Base-by-base conservation (phyloP, 2,888 invertebrate genomes). In the Zele albiditarsus region DNA sequence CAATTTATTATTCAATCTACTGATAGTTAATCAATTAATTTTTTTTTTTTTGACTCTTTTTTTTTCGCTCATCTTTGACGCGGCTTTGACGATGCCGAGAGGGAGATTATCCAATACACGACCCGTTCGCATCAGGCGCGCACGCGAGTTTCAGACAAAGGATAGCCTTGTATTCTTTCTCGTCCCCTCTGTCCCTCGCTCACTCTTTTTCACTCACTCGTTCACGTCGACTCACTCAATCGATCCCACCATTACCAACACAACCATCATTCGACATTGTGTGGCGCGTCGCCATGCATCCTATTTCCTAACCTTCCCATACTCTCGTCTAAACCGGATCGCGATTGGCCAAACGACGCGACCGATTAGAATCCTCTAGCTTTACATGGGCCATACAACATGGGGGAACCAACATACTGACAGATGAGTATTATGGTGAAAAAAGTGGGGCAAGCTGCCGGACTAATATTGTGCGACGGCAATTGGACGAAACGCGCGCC, bases 101-200 rank as follows among this genome's bases (percentile, higher is more conserved):
- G 53, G n/a, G 53, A 68, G 69, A 74, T 74, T 74, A 69, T 63
- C 62, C 73, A 69, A 74, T 74, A 49, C 65, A 72, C 73, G 42
- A 69, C 67, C 71, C 71, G 57, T 67, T 60, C 63, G 73, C 65
- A 73, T 67, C 58, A 73, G 68, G 76, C 78, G 76, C 78, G 80
- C 77, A 76, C 81, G 81, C 83, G 84, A 84, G 86, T 88, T 88
- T 88, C 83, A 87, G 87, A 89, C 88, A 89, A 89, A 88, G 88
- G 85, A 87, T 86, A 86, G 87, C 88, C 88, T 88, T 88, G 87
- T 86, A 82, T 75, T 79, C 65, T 71, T 65, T 74, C 74, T 65
- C 75, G 65, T 77, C 66, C 71, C 62, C 66, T 72, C 67, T 60
- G 63, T 57, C 70, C 58, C 67, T 31, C 72, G 27, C 68, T 62